phyloP scores from a whole-genome alignment of 2,888 invertebrate genomes.

The Taenaris catops region DNA sequence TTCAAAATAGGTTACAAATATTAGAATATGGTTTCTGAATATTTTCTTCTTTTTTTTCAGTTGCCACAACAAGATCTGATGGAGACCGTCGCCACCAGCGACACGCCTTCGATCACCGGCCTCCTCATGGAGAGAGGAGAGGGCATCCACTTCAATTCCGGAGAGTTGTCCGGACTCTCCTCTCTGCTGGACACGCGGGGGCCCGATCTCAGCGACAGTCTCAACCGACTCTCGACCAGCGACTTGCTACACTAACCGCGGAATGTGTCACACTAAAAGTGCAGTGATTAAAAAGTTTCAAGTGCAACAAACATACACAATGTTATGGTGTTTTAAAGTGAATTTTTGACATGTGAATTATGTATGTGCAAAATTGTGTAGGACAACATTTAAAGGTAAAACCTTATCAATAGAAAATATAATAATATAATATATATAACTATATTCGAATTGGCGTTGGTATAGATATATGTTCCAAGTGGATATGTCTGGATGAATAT shows the following conservation, averaged over 20 bases:
- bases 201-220: slow-evolving; percentile 43
- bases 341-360: too few relatives aligned
- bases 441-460: too few relatives aligned
- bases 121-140: slow-evolving; percentile 39
- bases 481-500: too few relatives aligned
- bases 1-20: too few relatives aligned
- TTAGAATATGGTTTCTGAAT: too few relatives aligned
- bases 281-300: neutral
- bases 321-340: too few relatives aligned
- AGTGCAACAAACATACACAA: too few relatives aligned
- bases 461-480: too few relatives aligned
- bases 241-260: slow-evolving; percentile 31
- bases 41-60: neutral
- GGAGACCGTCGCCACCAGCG: slow-evolving; percentile 30
- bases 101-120: slow-evolving; percentile 37
- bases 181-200: slow-evolving; percentile 27
- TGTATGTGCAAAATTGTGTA: too few relatives aligned
- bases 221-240: slow-evolving; percentile 43
- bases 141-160: slow-evolving; percentile 56
- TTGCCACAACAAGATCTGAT: slow-evolving; percentile 31
- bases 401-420: too few relatives aligned
- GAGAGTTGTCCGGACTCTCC: slow-evolving; percentile 63
- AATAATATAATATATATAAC: too few relatives aligned
- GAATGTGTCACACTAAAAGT: neutral
- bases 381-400: too few relatives aligned